phyloP scores from a whole-genome alignment of 2,113 vertebrate species.

The Syngnathus scovelli region DNA sequence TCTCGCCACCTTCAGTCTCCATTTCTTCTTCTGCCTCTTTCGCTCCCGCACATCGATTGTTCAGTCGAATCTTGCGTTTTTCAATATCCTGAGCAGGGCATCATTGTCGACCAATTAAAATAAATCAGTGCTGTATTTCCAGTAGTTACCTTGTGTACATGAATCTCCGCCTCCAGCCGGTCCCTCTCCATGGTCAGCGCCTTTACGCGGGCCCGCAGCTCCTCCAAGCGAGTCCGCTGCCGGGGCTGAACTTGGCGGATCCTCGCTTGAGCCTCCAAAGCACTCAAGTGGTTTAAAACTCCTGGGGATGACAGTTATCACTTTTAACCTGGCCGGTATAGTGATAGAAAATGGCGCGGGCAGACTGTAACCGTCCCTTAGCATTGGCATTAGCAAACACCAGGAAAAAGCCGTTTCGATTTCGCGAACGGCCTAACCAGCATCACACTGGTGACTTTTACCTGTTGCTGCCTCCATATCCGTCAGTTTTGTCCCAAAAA shows the following conservation, averaged over 20 bases:
- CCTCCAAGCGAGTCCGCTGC: conserved; percentile 39
- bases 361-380: neutral
- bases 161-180: conserved; percentile 48
- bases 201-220: conserved; percentile 42
- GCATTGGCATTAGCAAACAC: neutral
- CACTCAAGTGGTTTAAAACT: conserved; percentile 54
- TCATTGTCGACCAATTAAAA: neutral
- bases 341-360: neutral
- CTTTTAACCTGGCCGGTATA: neutral
- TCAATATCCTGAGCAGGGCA: conserved; percentile 33
- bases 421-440: neutral
- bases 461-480: conserved; percentile 41
- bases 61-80: conserved; percentile 30
- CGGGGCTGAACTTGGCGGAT: conserved; percentile 12
- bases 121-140: neutral
- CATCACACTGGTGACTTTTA: neutral
- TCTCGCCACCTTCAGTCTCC: conserved; percentile 24
- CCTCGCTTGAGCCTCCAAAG: conserved; percentile 45
- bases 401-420: neutral
- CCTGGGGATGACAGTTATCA: conserved; percentile 29
- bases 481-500: neutral
- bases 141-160: conserved; percentile 44
- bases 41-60: conserved; percentile 12
- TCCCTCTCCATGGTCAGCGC: conserved; percentile 53
- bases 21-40: conserved; percentile 26